These are phyloP conservation scores for Pseudolaguvia tuberculata DNA, from an alignment of 2,113 vertebrate genomes.

Conservation along the genomic window DNA sequence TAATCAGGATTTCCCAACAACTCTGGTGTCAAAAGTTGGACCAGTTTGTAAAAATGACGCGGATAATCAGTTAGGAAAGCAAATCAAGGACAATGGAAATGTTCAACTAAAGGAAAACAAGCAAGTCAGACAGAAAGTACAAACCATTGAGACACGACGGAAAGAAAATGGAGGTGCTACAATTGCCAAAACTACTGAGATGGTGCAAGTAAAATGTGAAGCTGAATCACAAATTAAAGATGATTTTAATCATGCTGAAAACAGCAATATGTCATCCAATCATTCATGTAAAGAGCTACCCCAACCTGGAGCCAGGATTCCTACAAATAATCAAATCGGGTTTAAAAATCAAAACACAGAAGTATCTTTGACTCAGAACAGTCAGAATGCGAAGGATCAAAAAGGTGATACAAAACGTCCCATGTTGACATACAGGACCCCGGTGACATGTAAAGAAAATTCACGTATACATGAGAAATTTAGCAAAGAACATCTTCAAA, in stretches of 20 bases:
- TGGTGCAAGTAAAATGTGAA: constrained; percentile 2
- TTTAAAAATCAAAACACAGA: neutral
- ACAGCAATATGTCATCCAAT: neutral
- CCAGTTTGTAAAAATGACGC: constrained; percentile 1
- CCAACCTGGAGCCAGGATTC: neutral
- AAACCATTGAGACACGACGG: constrained; percentile 37
- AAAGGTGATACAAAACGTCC: neutral
- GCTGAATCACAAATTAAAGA: constrained; percentile 6
- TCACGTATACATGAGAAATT: constrained; percentile 35
- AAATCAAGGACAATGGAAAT: constrained; percentile 17
- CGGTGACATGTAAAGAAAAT: constrained; percentile 32
- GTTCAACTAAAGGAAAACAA: constrained; percentile 28
- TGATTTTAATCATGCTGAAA: neutral
- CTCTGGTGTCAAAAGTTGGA: neutral
- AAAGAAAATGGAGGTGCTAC: neutral
- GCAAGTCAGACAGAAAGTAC: constrained; percentile 44
- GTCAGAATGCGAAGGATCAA: constrained; percentile 1
- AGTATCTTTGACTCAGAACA: neutral
- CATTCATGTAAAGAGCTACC: neutral
- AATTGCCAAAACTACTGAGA: constrained; percentile 20
- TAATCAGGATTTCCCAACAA: neutral
- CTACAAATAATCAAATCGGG: constrained; percentile 8
- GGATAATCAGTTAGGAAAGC: constrained; percentile 14
- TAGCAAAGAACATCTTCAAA: neutral
- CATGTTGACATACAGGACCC: constrained; percentile 9